Conservation (phyloP, 2,797 vertebrate species). For the Microctenopoma stevenorrisi region DNA sequence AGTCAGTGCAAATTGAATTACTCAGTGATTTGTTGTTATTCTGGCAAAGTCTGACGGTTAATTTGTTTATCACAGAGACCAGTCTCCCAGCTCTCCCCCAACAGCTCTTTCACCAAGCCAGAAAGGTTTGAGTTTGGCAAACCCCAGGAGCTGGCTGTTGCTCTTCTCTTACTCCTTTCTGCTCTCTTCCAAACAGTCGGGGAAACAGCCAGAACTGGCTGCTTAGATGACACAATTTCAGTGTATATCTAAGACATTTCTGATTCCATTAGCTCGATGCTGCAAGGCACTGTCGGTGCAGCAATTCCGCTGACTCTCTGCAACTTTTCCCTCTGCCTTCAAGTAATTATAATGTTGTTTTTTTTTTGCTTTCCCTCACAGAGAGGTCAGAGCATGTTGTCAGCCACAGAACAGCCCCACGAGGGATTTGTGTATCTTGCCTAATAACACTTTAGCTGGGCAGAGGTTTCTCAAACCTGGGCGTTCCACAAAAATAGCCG, state of each 20-base stretch:
- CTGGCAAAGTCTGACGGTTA: slow-evolving; percentile 62
- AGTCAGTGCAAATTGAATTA: slow-evolving; percentile 65
- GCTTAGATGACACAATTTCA: slow-evolving; percentile 50
- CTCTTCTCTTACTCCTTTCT: slow-evolving; percentile 36
- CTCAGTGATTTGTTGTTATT: slow-evolving; percentile 65
- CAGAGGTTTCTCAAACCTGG: slow-evolving; percentile 40
- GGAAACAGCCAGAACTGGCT: slow-evolving; percentile 38
- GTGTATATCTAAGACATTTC: slow-evolving; percentile 24
- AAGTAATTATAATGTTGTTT: slow-evolving; percentile 6
- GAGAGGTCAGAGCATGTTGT: slow-evolving; percentile 6
- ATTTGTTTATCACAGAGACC: slow-evolving; percentile 73
- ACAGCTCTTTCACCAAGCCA: slow-evolving; percentile 42
- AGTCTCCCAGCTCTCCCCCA: slow-evolving; percentile 35
- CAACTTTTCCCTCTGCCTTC: slow-evolving; percentile 10
- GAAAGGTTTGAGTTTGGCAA: slow-evolving; percentile 67
- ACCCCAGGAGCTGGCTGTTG: slow-evolving; percentile 45
- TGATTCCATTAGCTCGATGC: slow-evolving; percentile 25
- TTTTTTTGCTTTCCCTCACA: slow-evolving; percentile 6
- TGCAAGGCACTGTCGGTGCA: slow-evolving; percentile 12
- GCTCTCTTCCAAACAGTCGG: slow-evolving; percentile 29
- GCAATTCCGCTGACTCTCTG: slow-evolving; percentile 14
- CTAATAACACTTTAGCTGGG: slow-evolving; percentile 14
- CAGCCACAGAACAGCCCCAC: slow-evolving; percentile 15
- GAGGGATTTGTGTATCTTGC: slow-evolving; percentile 10
- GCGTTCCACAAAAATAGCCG: slow-evolving; percentile 58